Conservation (phyloP, 2,113 vertebrate genomes). For the Eonycteris spelaea region DNA sequence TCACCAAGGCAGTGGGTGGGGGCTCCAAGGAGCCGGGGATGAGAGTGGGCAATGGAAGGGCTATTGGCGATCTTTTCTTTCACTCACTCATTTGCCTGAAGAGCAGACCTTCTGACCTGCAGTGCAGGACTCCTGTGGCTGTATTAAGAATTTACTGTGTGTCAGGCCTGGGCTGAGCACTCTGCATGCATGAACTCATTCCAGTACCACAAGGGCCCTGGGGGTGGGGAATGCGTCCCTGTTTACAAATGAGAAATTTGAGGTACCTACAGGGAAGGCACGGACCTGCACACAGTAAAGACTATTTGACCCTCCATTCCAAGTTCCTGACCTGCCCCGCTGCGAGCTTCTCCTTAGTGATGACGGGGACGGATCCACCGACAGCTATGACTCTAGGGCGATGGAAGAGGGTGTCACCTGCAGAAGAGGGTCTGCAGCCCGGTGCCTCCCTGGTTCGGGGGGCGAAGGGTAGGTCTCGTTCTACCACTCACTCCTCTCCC, state of each 20-base stretch:
- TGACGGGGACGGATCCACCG: neutral
- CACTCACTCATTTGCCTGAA: neutral
- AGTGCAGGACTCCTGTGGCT: neutral
- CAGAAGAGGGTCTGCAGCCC: neutral
- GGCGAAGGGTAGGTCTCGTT: neutral
- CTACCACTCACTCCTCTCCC: fast-evolving
- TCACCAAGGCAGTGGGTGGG: neutral
- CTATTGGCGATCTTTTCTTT: neutral
- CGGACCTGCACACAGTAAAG: neutral
- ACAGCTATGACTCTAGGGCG: too few species aligned
- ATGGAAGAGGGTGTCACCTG: neutral
- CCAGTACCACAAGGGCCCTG: neutral
- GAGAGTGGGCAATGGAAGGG: neutral
- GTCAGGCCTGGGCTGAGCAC: neutral
- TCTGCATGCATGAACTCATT: neutral
- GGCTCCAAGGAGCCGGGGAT: too few species aligned
- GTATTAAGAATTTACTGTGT: neutral
- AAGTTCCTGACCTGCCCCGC: neutral
- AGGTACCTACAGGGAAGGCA: neutral
- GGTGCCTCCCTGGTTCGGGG: too few species aligned
- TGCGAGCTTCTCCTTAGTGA: neutral
- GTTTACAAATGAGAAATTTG: neutral
- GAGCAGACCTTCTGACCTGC: neutral
- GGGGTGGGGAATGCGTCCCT: too few species aligned
- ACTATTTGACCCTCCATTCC: neutral